Evolutionary conservation across 2,113 vertebrate genomes (phyloP).

Genomic region (Malurus cyaneus): DNA sequence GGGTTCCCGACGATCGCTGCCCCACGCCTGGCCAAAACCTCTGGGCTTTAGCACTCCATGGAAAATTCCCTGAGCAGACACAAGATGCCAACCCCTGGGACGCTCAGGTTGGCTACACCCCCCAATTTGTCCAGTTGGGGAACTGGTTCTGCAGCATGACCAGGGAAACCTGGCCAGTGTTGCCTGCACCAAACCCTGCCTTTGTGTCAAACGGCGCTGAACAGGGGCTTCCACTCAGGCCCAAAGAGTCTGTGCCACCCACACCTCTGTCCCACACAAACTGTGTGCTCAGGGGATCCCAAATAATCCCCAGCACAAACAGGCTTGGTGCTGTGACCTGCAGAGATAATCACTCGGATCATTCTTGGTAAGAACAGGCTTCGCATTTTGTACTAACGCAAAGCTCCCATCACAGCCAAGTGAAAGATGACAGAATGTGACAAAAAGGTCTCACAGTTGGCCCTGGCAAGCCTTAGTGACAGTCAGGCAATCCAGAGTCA

Average conservation of each 20-base stretch:
- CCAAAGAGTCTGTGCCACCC: neutral
- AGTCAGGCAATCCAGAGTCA: neutral
- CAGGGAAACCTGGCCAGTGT: accelerated
- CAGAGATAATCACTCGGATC: neutral
- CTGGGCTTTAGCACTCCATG: neutral
- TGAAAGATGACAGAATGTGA: neutral
- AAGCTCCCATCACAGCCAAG: neutral
- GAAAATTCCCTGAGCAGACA: neutral
- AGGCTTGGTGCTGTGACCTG: neutral
- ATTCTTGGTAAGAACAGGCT: neutral
- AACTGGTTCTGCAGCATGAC: neutral
- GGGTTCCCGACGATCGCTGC: accelerated
- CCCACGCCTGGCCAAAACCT: neutral
- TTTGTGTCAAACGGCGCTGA: neutral
- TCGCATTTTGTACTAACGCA: neutral
- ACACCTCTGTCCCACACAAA: neutral
- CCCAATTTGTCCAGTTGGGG: neutral
- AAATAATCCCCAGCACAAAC: neutral
- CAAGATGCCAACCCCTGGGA: accelerated
- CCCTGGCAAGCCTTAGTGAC: neutral
- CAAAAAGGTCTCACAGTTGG: neutral
- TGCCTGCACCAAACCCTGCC: neutral
- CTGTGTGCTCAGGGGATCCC: neutral
- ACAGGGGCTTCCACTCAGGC: neutral
- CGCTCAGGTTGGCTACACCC: accelerated